Percentiles rank a stretch among this genome's conserved stretches.
Conservation (phyloP, 2,797 vertebrate genomes). For the Ciconia nigra region DNA sequence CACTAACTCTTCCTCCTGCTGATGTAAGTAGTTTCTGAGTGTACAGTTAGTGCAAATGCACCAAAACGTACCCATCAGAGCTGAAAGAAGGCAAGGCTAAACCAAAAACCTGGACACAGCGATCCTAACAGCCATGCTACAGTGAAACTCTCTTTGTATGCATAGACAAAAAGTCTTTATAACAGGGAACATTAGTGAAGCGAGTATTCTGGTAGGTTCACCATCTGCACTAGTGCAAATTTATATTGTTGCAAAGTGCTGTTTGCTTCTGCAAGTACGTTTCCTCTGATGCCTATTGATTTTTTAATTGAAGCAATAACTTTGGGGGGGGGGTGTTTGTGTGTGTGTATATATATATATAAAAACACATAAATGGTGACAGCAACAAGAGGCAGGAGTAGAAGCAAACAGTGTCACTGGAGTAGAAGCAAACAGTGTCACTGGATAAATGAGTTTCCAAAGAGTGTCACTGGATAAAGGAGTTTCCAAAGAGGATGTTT, state of each 20-base stretch:
- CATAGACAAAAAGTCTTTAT: not conserved
- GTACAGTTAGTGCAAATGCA: not conserved
- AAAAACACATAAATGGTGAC: not conserved
- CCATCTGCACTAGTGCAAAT: not conserved
- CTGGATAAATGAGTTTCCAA: not conserved
- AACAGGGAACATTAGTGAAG: not conserved
- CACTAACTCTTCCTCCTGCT: not conserved
- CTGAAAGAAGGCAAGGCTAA: not conserved
- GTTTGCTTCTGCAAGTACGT: not conserved
- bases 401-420: not conserved
- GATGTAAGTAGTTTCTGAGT: not conserved
- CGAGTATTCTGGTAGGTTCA: not conserved
- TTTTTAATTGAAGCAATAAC: not conserved
- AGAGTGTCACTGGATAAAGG: not conserved
- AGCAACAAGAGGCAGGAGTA: not conserved
- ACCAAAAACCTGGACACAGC: not conserved
- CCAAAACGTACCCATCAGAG: not conserved
- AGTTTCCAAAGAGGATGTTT: not conserved
- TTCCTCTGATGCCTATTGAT: not conserved
- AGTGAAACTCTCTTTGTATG: not conserved
- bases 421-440: no score
- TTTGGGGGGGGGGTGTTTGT: not conserved
- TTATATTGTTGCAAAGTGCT: not conserved
- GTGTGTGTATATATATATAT: not conserved
- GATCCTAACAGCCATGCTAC: not conserved